These are phyloP conservation scores for Paramisgurnus dabryanus DNA, from an alignment of 2,113 vertebrate species.

Conservation along the genomic window DNA sequence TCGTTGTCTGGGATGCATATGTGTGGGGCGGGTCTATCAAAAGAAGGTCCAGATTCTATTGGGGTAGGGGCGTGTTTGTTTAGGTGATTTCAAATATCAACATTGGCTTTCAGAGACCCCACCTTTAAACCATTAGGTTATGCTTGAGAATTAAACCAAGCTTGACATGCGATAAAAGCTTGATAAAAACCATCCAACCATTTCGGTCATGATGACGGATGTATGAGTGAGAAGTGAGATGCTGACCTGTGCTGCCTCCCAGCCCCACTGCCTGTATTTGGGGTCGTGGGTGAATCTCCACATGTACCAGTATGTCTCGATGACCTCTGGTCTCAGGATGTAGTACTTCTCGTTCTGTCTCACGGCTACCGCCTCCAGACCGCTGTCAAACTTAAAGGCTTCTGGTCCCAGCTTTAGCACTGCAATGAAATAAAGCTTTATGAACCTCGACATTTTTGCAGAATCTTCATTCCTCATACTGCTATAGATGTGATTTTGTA, in stretches of 20 bases:
- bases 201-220: neutral
- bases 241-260: slow-evolving; percentile 93
- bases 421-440: slow-evolving; percentile 50
- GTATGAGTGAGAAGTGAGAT: neutral
- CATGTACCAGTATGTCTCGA: slow-evolving; percentile 99
- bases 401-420: slow-evolving; percentile 95
- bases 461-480: neutral
- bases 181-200: too few species aligned
- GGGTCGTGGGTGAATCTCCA: slow-evolving; percentile 98
- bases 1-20: too few species aligned
- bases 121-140: too few species aligned
- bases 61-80: too few species aligned
- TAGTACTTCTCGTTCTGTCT: slow-evolving; percentile 98
- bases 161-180: too few species aligned
- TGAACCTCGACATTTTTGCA: neutral
- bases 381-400: slow-evolving; percentile 97
- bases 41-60: too few species aligned
- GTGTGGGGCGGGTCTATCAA: too few species aligned
- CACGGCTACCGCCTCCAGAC: slow-evolving; percentile 91
- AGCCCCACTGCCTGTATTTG: slow-evolving; percentile 96
- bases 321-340: slow-evolving; percentile 95
- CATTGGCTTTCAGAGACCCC: too few species aligned
- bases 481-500: slow-evolving; percentile 12
- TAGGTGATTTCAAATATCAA: too few species aligned
- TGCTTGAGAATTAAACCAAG: too few species aligned